Base-by-base conservation (phyloP, 1,140 invertebrate genomes). In the Ceratina australensis region DNA sequence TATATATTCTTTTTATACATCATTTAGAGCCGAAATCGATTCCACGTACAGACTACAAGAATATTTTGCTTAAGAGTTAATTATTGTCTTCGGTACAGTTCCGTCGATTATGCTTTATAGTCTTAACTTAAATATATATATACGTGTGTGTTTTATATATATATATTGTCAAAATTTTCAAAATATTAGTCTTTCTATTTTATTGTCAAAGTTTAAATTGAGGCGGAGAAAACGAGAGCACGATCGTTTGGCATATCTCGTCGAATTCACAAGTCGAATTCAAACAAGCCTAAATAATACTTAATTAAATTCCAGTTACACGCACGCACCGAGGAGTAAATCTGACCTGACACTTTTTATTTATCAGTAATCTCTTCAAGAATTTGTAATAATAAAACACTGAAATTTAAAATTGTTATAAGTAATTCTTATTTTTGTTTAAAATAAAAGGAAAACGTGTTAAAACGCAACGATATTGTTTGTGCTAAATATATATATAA, bases 101-200 rank as follows among this genome's bases (percentile, higher is more conserved):
- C 72, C 59, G 52, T 83, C 67, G 60, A 82, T 83, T 79, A 79
- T 83, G 52, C 50, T 68, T 78, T 65, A 72, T 59, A 73, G 59
- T 72, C 65, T 69, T 42, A 42, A 42, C 79, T 78, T 83, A 83
- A 64, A 49, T 81, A 20, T 24, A 57, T 57, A 26, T 22, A 61
- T 59, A 42, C 8, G 8, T 10, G 33, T 42, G 33, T 42, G 33
- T 42, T 42, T 7, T 42, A 42, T 42, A 42, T 33, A 75, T 76
- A 57, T 76, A 76, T 80, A 82, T 78, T 78, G 80, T 82, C 65
- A 83, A 82, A 83, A 82, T 82, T 59, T 82, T 64, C 81, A 73
- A 82, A 72, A 82, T 82, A 82, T 82, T 82, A 83, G 80, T 82
- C 80, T 83, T 83, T 68, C 72, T 76, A 83, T 69, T 81, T 85